Percentiles rank a stretch among this genome's conserved stretches.
Evolutionary conservation across 1,140 invertebrate genomes (phyloP).

Genomic region (Ceratoteleas bidentatus): DNA sequence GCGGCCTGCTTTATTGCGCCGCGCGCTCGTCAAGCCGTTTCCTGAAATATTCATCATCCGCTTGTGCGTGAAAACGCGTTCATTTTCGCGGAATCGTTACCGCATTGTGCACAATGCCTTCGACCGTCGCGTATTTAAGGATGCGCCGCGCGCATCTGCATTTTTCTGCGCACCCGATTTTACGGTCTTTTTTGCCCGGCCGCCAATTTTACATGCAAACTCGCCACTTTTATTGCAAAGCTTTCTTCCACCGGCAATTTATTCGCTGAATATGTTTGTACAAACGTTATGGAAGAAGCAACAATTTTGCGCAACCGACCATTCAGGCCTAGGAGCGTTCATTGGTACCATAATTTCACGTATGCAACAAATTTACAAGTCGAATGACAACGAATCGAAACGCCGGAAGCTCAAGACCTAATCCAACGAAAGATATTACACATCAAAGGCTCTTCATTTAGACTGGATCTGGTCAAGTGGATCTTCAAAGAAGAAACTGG

Average conservation of each 20-base stretch:
- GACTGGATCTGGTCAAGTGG: constrained; percentile 9
- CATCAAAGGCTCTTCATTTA: constrained; percentile 18
- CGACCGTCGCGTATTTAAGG: not conserved
- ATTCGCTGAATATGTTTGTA: too few species aligned
- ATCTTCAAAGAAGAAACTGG: too few species aligned
- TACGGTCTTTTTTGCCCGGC: too few species aligned
- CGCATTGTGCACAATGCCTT: not conserved
- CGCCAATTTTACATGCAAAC: not conserved
- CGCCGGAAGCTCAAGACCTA: not conserved
- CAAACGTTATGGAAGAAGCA: too few species aligned
- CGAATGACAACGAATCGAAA: not conserved
- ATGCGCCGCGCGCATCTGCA: not conserved
- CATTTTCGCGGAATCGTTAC: constrained; percentile 39
- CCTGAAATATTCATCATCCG: constrained; percentile 56
- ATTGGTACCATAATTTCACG: too few species aligned
- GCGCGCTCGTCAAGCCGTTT: constrained; percentile 25
- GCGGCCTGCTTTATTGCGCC: constrained; percentile 44
- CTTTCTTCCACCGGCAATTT: too few species aligned
- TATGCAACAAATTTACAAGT: constrained; percentile 2
- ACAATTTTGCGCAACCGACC: too few species aligned
- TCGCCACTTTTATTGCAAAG: too few species aligned
- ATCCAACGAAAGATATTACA: constrained; percentile 4
- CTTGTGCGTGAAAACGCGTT: constrained; percentile 42
- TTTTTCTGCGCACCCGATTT: not conserved
- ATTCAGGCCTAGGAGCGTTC: too few species aligned